Percentiles rank a stretch among this genome's conserved stretches.
These are phyloP conservation scores for Campoplex capitator DNA, from an alignment of 2,888 invertebrate species.

Conservation along the genomic window DNA sequence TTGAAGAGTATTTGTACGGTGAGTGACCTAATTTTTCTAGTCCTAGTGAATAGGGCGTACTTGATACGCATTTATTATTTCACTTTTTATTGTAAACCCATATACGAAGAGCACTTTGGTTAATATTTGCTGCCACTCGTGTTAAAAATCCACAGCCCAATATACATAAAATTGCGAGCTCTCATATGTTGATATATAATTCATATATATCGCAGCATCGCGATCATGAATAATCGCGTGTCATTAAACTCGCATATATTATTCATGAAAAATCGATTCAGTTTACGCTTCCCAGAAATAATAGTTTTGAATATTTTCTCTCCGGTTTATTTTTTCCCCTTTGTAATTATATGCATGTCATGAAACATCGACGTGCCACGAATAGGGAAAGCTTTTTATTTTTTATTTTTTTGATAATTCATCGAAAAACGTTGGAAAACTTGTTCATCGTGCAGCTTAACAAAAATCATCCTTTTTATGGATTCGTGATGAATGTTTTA, in stretches of 20 bases:
- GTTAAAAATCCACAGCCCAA: background rate
- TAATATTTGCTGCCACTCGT: background rate
- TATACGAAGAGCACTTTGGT: background rate
- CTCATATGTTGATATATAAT: slow-evolving; percentile 1
- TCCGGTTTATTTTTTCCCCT: background rate
- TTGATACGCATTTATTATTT: slow-evolving; percentile 1
- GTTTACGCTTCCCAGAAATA: background rate
- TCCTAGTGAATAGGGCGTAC: background rate
- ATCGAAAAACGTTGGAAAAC: background rate
- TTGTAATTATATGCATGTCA: background rate
- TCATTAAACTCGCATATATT: slow-evolving; percentile 3
- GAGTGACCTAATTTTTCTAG: background rate
- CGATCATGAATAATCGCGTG: slow-evolving; percentile 4
- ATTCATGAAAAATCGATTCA: slow-evolving; percentile 4
- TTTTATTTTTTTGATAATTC: background rate
- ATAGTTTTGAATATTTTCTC: background rate
- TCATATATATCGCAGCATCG: background rate
- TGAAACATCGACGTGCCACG: background rate
- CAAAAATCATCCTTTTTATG: background rate
- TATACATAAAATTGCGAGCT: background rate
- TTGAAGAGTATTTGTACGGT: background rate
- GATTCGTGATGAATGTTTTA: slow-evolving; percentile 42
- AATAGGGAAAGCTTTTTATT: too few relatives aligned
- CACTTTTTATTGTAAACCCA: background rate
- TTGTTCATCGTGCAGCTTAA: background rate